phyloP scores from a whole-genome alignment of 2,888 invertebrate genomes.

The Parnassius mnemosyne region DNA sequence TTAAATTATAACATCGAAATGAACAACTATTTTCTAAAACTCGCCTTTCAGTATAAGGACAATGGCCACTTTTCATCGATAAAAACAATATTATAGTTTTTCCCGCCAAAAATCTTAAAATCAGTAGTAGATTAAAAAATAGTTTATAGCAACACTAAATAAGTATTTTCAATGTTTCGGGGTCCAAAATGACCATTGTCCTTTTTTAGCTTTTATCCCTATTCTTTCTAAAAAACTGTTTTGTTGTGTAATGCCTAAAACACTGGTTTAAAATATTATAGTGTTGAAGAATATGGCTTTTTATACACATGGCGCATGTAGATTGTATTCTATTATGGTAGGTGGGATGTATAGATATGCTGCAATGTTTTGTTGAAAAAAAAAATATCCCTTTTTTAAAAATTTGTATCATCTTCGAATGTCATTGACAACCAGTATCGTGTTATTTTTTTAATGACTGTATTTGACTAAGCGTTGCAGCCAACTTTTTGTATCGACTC shows the following conservation, averaged over 20 bases:
- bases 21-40: constrained; percentile 26
- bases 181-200: constrained; percentile 45
- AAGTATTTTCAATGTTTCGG: constrained; percentile 28
- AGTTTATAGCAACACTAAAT: constrained; percentile 12
- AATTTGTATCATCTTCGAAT: constrained; percentile 38
- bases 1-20: constrained; percentile 50
- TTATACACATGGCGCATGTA: constrained; percentile 68
- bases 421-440: constrained; percentile 32
- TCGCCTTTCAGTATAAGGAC: constrained; percentile 30
- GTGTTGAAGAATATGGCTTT: constrained; percentile 64
- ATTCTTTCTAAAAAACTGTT: constrained; percentile 22
- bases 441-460: constrained; percentile 31
- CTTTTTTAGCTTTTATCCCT: constrained; percentile 35
- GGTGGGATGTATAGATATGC: constrained; percentile 58
- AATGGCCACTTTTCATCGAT: constrained; percentile 31
- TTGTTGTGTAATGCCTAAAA: constrained; percentile 28
- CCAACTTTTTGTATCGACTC: constrained; percentile 65
- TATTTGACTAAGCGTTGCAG: constrained; percentile 53
- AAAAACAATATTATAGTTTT: constrained; percentile 13
- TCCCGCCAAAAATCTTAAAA: constrained; percentile 17
- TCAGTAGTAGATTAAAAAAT: constrained; percentile 11
- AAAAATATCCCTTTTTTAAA: constrained; percentile 30
- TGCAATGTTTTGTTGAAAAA: constrained; percentile 51
- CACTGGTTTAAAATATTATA: constrained; percentile 52
- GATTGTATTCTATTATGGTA: constrained; percentile 66